Conservation (phyloP, 2,113 vertebrate genomes). For the Sinocyclocheilus rhinocerous region DNA sequence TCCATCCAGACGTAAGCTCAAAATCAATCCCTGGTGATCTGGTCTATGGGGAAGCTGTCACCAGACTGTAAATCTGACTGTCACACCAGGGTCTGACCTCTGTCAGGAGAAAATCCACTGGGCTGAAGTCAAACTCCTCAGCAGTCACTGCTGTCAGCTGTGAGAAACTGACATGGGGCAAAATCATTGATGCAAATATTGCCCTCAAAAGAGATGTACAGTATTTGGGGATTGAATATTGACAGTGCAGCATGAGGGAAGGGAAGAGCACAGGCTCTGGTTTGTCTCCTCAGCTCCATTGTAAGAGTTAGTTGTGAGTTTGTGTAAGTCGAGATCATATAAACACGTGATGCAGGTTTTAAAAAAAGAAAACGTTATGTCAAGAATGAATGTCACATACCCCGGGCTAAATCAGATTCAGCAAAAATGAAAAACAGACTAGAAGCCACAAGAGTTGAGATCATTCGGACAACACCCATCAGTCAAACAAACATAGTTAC, state of each 20-base stretch:
- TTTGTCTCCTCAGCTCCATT: neutral
- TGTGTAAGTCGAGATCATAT: neutral
- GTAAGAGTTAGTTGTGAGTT: neutral
- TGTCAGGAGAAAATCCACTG: constrained; percentile 51
- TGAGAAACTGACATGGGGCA: constrained; percentile 28
- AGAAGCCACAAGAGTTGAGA: constrained; percentile 21
- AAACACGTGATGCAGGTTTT: neutral
- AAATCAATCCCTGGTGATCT: constrained; percentile 21
- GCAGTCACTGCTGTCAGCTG: constrained; percentile 37
- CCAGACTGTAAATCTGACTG: constrained; percentile 47
- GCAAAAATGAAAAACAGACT: constrained; percentile 33
- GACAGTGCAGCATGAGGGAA: neutral
- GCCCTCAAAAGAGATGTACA: constrained; percentile 10
- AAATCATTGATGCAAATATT: constrained; percentile 39
- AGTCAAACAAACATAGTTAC: constrained; percentile 32
- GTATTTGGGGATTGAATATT: constrained; percentile 24
- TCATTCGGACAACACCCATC: constrained; percentile 30
- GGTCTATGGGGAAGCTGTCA: constrained; percentile 51
- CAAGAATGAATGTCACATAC: neutral
- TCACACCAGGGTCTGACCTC: constrained; percentile 55
- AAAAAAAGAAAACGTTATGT: neutral
- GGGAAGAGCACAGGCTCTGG: neutral
- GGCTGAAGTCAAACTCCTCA: constrained; percentile 31
- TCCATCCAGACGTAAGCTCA: constrained; percentile 18
- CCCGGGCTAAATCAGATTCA: neutral